A percentile compares a stretch with the other conserved stretches of the same genome.
phyloP scores from a whole-genome alignment of 2,888 invertebrate species.

The Aspidiotus destructor region DNA sequence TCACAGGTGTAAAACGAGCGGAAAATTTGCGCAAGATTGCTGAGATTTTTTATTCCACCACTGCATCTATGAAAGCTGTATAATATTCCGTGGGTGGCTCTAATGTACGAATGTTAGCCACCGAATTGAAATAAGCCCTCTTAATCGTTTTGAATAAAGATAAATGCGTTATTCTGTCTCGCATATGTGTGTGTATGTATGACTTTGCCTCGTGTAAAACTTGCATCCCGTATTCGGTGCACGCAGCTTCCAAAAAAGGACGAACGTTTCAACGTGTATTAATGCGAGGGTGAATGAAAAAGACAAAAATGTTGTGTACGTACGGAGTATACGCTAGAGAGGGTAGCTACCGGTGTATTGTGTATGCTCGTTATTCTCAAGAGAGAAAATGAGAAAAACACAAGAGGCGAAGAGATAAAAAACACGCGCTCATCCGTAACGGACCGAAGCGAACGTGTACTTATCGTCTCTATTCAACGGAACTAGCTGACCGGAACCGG shows the following conservation, averaged over 20 bases:
- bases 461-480: constrained; percentile 9
- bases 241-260: too few relatives aligned
- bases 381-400: not conserved
- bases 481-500: constrained; percentile 14
- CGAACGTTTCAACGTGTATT: too few relatives aligned
- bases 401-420: not conserved
- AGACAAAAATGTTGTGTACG: too few relatives aligned
- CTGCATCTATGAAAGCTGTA: too few relatives aligned
- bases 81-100: too few relatives aligned
- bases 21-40: too few relatives aligned
- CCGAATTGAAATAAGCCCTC: constrained; percentile 1
- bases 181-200: too few relatives aligned
- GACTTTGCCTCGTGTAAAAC: too few relatives aligned
- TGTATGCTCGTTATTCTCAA: not conserved
- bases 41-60: too few relatives aligned
- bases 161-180: not conserved
- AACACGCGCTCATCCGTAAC: constrained; percentile 2
- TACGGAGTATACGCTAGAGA: not conserved
- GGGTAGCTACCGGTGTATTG: not conserved
- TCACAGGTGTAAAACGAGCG: too few relatives aligned
- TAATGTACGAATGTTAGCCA: not conserved
- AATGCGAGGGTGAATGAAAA: too few relatives aligned
- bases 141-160: constrained; percentile 4
- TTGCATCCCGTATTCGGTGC: too few relatives aligned
- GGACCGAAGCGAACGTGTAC: constrained; percentile 4